Conservation (phyloP, 2,888 invertebrate genomes). For the Lasius platythorax region DNA sequence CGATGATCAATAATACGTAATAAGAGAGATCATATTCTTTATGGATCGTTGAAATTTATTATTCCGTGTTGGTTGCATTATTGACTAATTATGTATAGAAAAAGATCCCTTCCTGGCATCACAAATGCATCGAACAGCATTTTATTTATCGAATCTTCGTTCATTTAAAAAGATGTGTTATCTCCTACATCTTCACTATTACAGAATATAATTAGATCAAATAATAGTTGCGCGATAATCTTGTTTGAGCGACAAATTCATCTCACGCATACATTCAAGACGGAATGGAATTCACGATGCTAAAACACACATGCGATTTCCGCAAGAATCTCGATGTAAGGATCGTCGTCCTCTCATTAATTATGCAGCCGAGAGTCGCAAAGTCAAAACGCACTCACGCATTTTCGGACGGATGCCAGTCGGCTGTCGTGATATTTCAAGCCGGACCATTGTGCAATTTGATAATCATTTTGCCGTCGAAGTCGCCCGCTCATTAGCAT, state of each 20-base stretch:
- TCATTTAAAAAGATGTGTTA: neutral
- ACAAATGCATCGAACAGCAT: neutral
- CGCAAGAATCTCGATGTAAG: neutral
- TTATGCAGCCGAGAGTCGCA: slow-evolving; percentile 49
- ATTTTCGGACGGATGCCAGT: slow-evolving; percentile 56
- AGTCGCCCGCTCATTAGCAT: slow-evolving; percentile 84
- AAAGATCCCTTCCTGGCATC: neutral
- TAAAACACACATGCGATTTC: neutral
- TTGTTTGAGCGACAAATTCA: slow-evolving; percentile 1
- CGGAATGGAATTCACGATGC: slow-evolving; percentile 5
- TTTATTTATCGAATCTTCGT: neutral
- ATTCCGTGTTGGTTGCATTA: neutral
- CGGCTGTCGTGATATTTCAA: slow-evolving; percentile 74
- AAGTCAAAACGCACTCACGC: slow-evolving; percentile 57
- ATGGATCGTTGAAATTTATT: slow-evolving; percentile 7
- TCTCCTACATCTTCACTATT: neutral
- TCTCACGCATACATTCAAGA: neutral
- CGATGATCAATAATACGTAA: slow-evolving; percentile 44
- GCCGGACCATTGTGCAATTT: slow-evolving; percentile 81
- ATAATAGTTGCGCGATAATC: neutral
- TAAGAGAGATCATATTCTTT: slow-evolving; percentile 28
- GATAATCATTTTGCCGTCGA: slow-evolving; percentile 84
- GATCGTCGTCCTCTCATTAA: slow-evolving; percentile 42
- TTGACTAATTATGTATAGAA: neutral
- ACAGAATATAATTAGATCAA: neutral